Base-by-base conservation (phyloP, 2,797 vertebrate species). In the Mycteria americana region DNA sequence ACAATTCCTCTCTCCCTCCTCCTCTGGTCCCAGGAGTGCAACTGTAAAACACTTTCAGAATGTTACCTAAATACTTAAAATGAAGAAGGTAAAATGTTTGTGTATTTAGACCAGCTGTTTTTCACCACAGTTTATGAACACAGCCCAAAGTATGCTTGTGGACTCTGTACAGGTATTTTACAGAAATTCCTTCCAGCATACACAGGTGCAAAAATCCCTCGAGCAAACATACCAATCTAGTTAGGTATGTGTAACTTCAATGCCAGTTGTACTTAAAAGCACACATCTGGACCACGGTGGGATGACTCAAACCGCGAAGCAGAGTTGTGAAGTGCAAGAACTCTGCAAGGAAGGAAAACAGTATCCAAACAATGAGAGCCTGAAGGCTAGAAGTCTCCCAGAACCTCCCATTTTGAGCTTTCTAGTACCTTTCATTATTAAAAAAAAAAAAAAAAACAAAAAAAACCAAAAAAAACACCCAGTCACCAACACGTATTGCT, bases 161-260 rank as follows among this genome's bases (percentile, higher is more conserved):
- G 94, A 85, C 93, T 92, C 8, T 3, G 37, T 18, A 53, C 97
- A 98, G 98, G 97, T 96, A 97, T 95, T 94, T 91, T 86, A 96
- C 37, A 30, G 95, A 80, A 91, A 97, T 76, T 54, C 96, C 83
- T 96, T 94, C 93, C 90, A 84, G 96, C 77, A 48, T 60, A 95
- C 96, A 95, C 98, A 98, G 98, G 98, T 98, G 97, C 96, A 97
- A 22, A 64, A 19, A 15, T 18, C 93, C 97, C 97, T 80, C 15
- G 64, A 94, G 98, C 96, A 93, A 93, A 95, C 97, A 97, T 96
- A 96, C 96, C 95, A 41, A 95, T 81, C 11, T 5, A 22, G 64
- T 97, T 88, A 97, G 95, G 96, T 96, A 97, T 79, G 97, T 95
- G 93, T 23, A 31, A 86, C 92, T 89, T 90, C 79, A 80, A 8